Evolutionary conservation across 2,113 vertebrate genomes (phyloP), one percentile per base, ranked within the genome.

Genomic region (Pomatostomus ruficeps): DNA sequence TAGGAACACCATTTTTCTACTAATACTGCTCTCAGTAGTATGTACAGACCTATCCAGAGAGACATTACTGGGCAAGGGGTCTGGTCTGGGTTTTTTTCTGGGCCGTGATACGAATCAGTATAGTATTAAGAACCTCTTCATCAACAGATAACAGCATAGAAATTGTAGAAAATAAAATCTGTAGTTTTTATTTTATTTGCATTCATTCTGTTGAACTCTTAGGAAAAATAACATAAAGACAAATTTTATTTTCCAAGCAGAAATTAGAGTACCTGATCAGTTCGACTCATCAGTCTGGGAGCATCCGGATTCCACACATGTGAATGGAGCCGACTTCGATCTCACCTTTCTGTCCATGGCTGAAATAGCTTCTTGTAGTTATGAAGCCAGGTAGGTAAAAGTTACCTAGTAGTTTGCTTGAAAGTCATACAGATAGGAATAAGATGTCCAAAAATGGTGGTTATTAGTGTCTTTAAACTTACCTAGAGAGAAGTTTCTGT

Each of bases 281-380:
- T 82, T 98, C 92, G 98, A 98, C 91, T 97, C 96, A 38, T 96
- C 98, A 57, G 83, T 96, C 31, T 98, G 98, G 95, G 98, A 98
- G 71, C 97, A 92, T 96, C 96, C 91, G 1, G 98, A 98, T 86
- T 97, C 96, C 54, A 61, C 91, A 16, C 96, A 96, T 24, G 58
- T 91, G 75, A 99, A 98, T 90, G 98, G 98, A 87, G 58, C 98
- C 52, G 98, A 98, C 89, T 96, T 95, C 7, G 58, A 98, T 70
- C 91, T 95, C 59, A 91, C 98, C 76, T 88, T 98, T 70, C 97
- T 99, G 59, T 99, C 99, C 43, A 99, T 99, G 98, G 99, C 99
- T 93, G 99, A 99, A 98, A 99, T 99, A 85, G 99, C 99, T 61
- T 99, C 99, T 62, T 99, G 99, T 95, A 99, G 99, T 97, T 99